A percentile compares a stretch with the other conserved stretches of the same genome.
Evolutionary conservation across 2,113 vertebrate species (phyloP).

Genomic region (Tamias sibiricus): DNA sequence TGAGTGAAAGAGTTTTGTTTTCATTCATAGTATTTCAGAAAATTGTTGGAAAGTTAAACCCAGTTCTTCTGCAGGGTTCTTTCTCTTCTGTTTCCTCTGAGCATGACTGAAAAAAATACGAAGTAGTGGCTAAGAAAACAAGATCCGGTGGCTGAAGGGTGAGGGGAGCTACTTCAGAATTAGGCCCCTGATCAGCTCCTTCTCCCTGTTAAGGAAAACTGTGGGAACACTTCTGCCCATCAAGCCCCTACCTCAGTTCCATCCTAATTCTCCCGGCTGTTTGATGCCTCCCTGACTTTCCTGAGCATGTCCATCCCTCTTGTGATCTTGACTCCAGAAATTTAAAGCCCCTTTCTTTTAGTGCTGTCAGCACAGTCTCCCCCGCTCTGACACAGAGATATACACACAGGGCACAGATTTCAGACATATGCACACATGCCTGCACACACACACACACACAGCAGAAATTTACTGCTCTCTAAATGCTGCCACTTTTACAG

Average conservation of each 20-base stretch:
- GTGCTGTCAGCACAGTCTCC: not conserved
- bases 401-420: not conserved
- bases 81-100: not conserved
- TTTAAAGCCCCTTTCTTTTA: not conserved
- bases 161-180: not conserved
- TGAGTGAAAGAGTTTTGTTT: not conserved
- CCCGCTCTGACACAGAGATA: not conserved
- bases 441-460: not conserved
- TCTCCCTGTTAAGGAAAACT: not conserved
- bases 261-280: not conserved
- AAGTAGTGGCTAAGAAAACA: not conserved
- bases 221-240: fast-evolving
- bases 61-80: not conserved
- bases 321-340: not conserved
- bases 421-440: not conserved
- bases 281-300: not conserved
- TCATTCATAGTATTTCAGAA: not conserved
- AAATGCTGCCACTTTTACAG: not conserved
- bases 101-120: not conserved
- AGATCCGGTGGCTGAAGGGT: too few species aligned
- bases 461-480: not conserved
- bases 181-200: not conserved
- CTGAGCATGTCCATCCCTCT: not conserved
- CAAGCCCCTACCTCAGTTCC: not conserved
- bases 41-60: not conserved